Percentiles rank a stretch among this genome's conserved stretches.
Conservation (phyloP, 2,888 invertebrate species). For the Acanthosepion esculentum region DNA sequence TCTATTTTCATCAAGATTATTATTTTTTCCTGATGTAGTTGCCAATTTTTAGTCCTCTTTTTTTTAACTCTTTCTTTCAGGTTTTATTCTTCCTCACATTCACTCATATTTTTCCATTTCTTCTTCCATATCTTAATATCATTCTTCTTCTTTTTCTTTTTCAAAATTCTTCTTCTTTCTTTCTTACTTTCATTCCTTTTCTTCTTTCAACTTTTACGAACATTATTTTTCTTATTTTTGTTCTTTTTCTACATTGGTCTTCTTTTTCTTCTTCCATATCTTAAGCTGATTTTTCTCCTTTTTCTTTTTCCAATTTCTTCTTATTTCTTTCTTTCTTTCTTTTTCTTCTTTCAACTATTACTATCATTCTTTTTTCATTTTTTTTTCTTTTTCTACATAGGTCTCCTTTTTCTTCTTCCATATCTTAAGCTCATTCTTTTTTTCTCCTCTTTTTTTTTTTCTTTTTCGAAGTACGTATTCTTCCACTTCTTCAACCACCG, state of each 20-base stretch:
- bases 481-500: background rate
- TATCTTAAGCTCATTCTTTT: background rate
- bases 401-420: background rate
- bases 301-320: no score
- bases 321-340: background rate
- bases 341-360: no score
- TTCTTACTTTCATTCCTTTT: background rate
- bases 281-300: background rate
- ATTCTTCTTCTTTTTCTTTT: background rate
- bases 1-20: no score
- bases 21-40: no score
- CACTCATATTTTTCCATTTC: background rate
- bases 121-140: background rate
- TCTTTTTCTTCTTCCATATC: background rate
- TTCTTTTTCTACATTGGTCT: no score
- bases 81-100: no score
- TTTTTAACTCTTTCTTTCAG: no score
- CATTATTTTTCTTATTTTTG: no score
- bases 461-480: background rate
- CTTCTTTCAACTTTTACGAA: no score
- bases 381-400: no score
- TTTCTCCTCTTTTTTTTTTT: background rate
- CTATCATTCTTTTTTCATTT: no score
- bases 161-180: background rate
- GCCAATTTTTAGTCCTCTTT: no score